Evolutionary conservation across 2,888 invertebrate genomes (phyloP).

Genomic region (Dexiosoma caninum): DNA sequence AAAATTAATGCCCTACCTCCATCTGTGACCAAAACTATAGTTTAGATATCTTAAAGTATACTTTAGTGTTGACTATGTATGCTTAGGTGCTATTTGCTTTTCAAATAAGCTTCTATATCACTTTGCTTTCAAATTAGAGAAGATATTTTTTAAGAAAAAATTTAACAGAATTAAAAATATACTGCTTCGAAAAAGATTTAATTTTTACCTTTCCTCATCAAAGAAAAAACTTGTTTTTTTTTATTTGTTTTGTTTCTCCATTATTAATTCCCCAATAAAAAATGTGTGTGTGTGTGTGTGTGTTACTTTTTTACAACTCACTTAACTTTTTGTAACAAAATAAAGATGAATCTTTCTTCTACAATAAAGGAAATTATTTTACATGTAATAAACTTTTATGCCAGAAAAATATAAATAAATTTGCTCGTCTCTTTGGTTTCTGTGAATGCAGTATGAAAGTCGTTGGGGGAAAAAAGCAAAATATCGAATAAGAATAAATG

Average conservation of each 20-base stretch:
- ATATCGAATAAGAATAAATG: slow-evolving; percentile 26
- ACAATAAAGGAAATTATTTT: slow-evolving; percentile 63
- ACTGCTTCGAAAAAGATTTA: neutral
- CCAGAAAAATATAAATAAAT: slow-evolving; percentile 47
- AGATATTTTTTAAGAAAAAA: too few relatives aligned
- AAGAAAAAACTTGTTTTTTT: neutral
- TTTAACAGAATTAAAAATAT: too few relatives aligned
- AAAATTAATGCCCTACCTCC: too few relatives aligned
- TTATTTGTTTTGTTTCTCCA: too few relatives aligned
- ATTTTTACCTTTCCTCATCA: neutral
- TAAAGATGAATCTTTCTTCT: slow-evolving; percentile 42
- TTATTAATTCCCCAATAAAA: neutral
- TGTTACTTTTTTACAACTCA: slow-evolving; percentile 50
- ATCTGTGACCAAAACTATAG: too few relatives aligned
- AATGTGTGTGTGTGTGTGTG: neutral
- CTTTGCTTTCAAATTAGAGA: too few relatives aligned
- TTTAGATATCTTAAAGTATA: too few relatives aligned
- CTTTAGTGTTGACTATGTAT: too few relatives aligned
- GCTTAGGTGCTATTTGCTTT: too few relatives aligned
- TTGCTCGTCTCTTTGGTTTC: slow-evolving; percentile 4
- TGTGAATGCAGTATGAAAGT: slow-evolving; percentile 18
- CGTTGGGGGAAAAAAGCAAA: neutral
- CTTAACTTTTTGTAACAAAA: slow-evolving; percentile 54
- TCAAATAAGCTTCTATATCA: too few relatives aligned
- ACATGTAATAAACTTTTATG: slow-evolving; percentile 64